Evolutionary conservation across 2,113 vertebrate species (phyloP).

Genomic region (Myodes glareolus): DNA sequence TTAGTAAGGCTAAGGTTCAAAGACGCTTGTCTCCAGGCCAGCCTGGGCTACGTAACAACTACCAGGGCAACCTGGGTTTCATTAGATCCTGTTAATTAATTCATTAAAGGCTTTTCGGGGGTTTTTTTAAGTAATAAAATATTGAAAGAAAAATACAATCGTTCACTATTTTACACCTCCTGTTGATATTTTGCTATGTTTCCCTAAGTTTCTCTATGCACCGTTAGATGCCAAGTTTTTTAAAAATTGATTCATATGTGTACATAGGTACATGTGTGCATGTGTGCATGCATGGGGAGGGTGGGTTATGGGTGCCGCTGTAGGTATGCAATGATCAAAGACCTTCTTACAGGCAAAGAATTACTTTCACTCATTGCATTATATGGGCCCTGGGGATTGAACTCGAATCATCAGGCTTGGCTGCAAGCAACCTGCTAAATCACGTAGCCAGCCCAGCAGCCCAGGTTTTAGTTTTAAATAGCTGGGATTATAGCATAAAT

Average conservation of each 20-base stretch:
- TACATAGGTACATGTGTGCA: neutral
- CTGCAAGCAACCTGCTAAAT: neutral
- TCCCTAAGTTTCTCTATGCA: neutral
- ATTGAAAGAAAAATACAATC: conserved; percentile 32
- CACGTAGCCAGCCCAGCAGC: neutral
- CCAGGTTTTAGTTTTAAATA: conserved; percentile 38
- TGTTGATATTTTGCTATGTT: neutral
- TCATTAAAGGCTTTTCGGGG: neutral
- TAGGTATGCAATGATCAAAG: neutral
- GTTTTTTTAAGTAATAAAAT: neutral
- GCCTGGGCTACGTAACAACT: neutral
- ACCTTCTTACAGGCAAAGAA: neutral
- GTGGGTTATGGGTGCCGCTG: no score
- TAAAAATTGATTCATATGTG: no score
- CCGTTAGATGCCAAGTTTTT: neutral
- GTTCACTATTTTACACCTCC: neutral
- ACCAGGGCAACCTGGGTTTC: neutral
- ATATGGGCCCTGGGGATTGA: neutral
- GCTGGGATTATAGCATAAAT: neutral
- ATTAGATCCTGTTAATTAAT: neutral
- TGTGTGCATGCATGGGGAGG: neutral
- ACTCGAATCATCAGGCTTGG: neutral
- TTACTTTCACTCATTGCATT: neutral
- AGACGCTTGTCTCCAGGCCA: neutral
- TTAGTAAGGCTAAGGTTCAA: neutral